Conservation (phyloP, 2,113 vertebrate species). For the Tragelaphus scriptus region DNA sequence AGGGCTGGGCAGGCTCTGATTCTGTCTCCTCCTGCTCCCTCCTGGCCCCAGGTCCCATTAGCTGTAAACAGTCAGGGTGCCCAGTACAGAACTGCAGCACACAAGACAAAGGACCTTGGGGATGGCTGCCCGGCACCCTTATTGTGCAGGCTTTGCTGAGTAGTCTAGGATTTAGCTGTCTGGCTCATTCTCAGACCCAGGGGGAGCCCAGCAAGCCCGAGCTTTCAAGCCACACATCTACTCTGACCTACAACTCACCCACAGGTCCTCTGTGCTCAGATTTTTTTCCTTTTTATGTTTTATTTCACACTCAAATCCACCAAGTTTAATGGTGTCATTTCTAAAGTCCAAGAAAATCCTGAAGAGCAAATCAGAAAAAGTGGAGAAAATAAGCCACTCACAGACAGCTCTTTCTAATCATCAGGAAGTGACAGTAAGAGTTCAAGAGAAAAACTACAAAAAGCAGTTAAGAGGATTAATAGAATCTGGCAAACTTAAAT, state of each 20-base stretch:
- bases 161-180: not conserved
- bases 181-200: not conserved
- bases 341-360: not conserved
- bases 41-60: not conserved
- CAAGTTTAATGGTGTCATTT: not conserved
- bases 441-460: not conserved
- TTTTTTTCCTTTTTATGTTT: not conserved
- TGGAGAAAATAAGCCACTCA: not conserved
- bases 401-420: not conserved
- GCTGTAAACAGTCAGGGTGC: not conserved
- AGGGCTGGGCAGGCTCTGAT: not conserved
- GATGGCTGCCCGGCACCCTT: rapidly evolving
- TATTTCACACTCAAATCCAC: not conserved
- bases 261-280: not conserved
- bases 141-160: not conserved
- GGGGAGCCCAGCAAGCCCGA: not conserved
- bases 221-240: not conserved
- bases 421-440: not conserved
- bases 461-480: not conserved
- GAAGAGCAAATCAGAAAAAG: not conserved
- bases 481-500: not conserved
- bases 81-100: rapidly evolving
- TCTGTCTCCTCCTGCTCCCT: not conserved
- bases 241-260: rapidly evolving
- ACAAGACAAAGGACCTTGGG: not conserved